Conservation (phyloP, 2,797 vertebrate species). For the Coendou prehensilis region DNA sequence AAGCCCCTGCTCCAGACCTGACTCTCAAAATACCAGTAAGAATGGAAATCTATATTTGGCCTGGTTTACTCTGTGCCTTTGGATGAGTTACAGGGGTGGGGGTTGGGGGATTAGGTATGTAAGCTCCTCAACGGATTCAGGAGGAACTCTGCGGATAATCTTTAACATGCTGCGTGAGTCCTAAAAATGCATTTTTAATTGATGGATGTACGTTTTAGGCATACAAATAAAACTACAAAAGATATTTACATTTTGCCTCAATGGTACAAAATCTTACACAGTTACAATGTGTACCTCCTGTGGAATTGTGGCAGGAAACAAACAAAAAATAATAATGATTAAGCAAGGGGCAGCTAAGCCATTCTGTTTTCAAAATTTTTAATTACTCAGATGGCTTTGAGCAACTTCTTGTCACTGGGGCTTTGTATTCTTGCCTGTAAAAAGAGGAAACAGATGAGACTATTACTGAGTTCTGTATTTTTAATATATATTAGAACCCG, state of each 20-base stretch:
- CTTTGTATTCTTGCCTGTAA: constrained; percentile 28
- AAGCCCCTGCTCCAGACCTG: neutral
- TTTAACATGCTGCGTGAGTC: neutral
- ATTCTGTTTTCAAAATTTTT: constrained; percentile 11
- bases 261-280: neutral
- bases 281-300: neutral
- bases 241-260: neutral
- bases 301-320: neutral
- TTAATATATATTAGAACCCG: neutral
- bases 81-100: neutral
- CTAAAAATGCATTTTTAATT: neutral
- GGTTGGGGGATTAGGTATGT: neutral
- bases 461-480: neutral
- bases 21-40: constrained; percentile 44
- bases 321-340: neutral
- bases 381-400: constrained; percentile 56
- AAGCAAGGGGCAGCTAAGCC: neutral
- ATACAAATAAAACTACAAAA: constrained; percentile 18
- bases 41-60: neutral
- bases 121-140: neutral
- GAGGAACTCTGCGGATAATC: neutral
- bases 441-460: neutral
- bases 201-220: neutral
- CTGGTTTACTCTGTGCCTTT: neutral
- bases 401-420: constrained; percentile 26